phyloP scores from a whole-genome alignment of 1,140 invertebrate genomes.

The Lysiphlebus fabarum region DNA sequence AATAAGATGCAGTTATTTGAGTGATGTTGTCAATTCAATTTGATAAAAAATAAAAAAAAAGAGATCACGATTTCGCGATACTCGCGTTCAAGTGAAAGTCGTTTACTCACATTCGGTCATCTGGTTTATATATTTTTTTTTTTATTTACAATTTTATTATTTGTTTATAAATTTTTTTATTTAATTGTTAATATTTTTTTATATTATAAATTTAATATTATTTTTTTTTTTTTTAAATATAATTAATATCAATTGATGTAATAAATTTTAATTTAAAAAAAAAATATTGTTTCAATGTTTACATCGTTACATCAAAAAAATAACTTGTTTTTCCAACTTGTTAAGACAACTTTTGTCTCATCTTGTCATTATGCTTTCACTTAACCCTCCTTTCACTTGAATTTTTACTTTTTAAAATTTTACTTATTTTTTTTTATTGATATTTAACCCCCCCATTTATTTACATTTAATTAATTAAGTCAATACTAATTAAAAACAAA shows the following conservation, averaged over 20 bases:
- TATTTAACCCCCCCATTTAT: background rate
- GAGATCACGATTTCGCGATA: conserved; percentile 20
- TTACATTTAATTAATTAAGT: no score
- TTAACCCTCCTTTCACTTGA: conserved; percentile 13
- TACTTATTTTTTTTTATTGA: conserved; percentile 6
- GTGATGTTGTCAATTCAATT: background rate
- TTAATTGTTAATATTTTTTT: background rate
- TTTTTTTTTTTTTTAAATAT: no score
- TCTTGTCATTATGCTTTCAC: conserved; percentile 16
- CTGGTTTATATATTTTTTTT: conserved; percentile 18
- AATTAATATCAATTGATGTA: no score
- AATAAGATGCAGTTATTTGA: no score
- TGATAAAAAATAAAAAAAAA: conserved; percentile 19
- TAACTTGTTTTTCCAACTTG: no score
- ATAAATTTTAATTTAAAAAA: no score
- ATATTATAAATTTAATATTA: background rate
- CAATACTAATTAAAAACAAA: no score
- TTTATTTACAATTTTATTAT: background rate
- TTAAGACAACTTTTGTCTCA: no score
- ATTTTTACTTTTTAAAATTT: conserved; percentile 8
- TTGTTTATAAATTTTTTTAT: background rate
- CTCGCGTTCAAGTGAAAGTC: conserved; percentile 21
- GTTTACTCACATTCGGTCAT: conserved; percentile 18
- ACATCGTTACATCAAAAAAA: no score
- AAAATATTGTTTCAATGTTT: no score